Base-by-base conservation (phyloP, 2,113 vertebrate species). In the Phylloscopus whistleri region DNA sequence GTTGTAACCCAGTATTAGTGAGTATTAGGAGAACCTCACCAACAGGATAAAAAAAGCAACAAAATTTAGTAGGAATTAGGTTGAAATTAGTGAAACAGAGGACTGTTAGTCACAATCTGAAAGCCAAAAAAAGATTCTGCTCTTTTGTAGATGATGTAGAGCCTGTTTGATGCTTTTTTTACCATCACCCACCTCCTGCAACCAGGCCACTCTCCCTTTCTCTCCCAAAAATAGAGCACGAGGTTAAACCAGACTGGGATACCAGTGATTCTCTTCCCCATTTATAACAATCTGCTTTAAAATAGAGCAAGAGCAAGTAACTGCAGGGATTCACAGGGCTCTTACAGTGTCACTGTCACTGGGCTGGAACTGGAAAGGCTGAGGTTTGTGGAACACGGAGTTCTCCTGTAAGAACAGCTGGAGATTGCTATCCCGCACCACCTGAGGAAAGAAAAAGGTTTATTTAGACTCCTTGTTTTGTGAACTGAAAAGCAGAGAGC, bases 351-450 rank as follows among this genome's bases (percentile, higher is more conserved):
- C 99, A 18, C 98, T 99, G 96, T 99, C 99, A 18, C 99, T 98
- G 4, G 99, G 99, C 94, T 99, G 99, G 97, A 99, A 99, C 98
- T 99, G 99, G 98, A 99, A 99, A 53, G 99, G 98, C 82, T 99
- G 98, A 10, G 98, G 98, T 98, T 99, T 99, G 97, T 99, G 99
- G 95, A 99, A 99, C 70, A 99, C 98, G 0, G 99, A 98, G 93
- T 99, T 99, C 94, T 99, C 99, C 97, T 99, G 99, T 79, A 99
- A 78, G 90, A 99, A 99, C 86, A 99, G 97, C 98, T 99, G 99
- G 49, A 99, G 99, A 90, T 99, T 99, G 98, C 98, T 99, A 94
- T 99, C 99, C 94, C 99, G 98, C 94, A 99, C 98, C 96, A 99
- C 99, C 99, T 99, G 96, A 17, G 96, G 52, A 94, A 72, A 94